Evolutionary conservation across 1,140 invertebrate species (phyloP), one percentile per base, ranked within the genome.

Genomic region (Leptinotarsa lineolata): DNA sequence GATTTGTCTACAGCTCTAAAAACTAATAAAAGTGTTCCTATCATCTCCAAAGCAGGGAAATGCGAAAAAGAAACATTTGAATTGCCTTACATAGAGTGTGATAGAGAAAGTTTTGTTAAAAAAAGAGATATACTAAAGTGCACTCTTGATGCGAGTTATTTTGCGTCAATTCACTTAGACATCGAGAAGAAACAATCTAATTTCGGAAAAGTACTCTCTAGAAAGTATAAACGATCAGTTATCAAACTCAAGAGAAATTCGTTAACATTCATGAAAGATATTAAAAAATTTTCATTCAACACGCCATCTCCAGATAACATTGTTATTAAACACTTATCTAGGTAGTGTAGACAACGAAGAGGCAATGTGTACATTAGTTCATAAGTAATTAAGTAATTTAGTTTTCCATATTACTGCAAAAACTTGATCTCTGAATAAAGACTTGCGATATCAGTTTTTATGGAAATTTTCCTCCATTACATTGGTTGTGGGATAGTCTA

Each of bases 301-400:
- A 86, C 84, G 65, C 87, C 87, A 3, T 92, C 90, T 0, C 90
- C 90, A 22, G 89, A 91, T 82, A 87, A 86, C 79, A 78, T 45
- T 73, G 78, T 81, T 59, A 63, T 12, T 45, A 70, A 45, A 22
- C 61, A 77, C 60, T 60, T 77, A 46, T 70, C 15, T n/a, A 54
- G 48, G n/a, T 54, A 54, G n/a, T 39, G 2, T 8, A 39, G 30
- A 11, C 30, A 71, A 60, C 66, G 58, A 16, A 59, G 67, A 21
- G 24, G 16, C 15, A 63, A 13, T 63, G 5, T 63, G 8, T 63
- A 13, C 15, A 18, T 15, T 21, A 63, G 61, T 63, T 63, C 15
- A 4, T 63, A n/a, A 16, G 4, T 3, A 22, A 63, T 39, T 18
- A 63, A n/a, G 15, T 30, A 21, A 24, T 15, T 20, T n/a, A 13